Conservation (phyloP, 2,888 invertebrate species). For the Vandiemenella viatica region DNA sequence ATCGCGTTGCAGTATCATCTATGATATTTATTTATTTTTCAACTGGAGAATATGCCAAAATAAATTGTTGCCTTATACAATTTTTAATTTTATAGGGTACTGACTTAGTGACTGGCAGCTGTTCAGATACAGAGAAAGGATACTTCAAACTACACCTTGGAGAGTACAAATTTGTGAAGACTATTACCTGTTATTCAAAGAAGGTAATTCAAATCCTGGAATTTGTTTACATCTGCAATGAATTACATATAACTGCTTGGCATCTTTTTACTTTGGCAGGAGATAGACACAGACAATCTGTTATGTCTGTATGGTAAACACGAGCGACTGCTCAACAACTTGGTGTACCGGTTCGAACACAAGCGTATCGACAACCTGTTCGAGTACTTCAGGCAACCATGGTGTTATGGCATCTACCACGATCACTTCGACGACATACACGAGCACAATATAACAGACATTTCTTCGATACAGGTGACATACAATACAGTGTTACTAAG, state of each 20-base stretch:
- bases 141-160: conserved; percentile 47
- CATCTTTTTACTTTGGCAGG: conserved; percentile 24
- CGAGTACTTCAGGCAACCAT: conserved; percentile 48
- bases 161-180: conserved; percentile 37
- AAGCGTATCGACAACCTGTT: conserved; percentile 43
- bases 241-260: neutral
- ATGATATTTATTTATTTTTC: too few relatives aligned
- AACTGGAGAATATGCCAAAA: too few relatives aligned
- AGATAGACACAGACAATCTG: conserved; percentile 41
- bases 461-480: neutral
- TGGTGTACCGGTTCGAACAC: conserved; percentile 31
- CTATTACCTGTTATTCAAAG: conserved; percentile 43
- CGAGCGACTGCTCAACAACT: conserved; percentile 51
- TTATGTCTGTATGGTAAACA: conserved; percentile 54
- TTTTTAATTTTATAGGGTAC: conserved; percentile 33
- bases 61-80: too few relatives aligned
- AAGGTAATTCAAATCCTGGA: conserved; percentile 28
- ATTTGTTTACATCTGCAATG: neutral
- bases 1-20: too few relatives aligned
- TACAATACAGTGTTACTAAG: too few relatives aligned
- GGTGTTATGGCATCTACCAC: conserved; percentile 44
- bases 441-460: neutral
- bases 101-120: conserved; percentile 39
- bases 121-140: conserved; percentile 27
- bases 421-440: conserved; percentile 4